Evolutionary conservation across 92 coral and sea anemone species (phyloP).

Genomic region (Palythoa caribaeorum): DNA sequence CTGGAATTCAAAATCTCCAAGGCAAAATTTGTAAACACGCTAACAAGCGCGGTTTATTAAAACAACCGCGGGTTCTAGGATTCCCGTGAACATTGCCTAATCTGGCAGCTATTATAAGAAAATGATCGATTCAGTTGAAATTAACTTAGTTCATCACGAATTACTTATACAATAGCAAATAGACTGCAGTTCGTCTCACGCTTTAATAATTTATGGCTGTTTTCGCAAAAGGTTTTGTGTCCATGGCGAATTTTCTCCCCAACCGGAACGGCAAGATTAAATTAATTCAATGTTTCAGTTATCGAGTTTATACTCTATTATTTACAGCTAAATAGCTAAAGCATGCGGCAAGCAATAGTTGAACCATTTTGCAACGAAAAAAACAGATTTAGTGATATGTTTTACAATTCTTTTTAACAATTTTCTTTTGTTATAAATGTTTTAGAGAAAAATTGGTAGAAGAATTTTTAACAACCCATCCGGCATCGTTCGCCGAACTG

Average conservation of each 20-base stretch:
- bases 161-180: conserved; percentile 11
- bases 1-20: background rate
- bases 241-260: conserved; percentile 39
- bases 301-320: background rate
- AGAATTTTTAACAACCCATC: background rate
- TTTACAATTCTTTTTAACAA: background rate
- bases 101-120: background rate
- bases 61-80: background rate
- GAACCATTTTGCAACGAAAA: background rate
- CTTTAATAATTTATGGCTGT: background rate
- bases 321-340: background rate
- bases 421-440: background rate
- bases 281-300: conserved; percentile 22
- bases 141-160: conserved; percentile 11
- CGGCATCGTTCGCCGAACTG: conserved; percentile 9
- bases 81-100: background rate
- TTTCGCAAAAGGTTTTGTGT: conserved; percentile 14
- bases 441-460: background rate
- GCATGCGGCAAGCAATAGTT: background rate
- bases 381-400: background rate
- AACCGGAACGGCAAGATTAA: background rate
- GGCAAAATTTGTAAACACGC: background rate
- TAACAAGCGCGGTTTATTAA: background rate
- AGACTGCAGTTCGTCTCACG: no score
- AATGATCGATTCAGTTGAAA: conserved; percentile 21